A percentile compares a stretch with the other conserved stretches of the same genome.
phyloP scores from a whole-genome alignment of 1,140 invertebrate genomes.

The Cryptotermes secundus region DNA sequence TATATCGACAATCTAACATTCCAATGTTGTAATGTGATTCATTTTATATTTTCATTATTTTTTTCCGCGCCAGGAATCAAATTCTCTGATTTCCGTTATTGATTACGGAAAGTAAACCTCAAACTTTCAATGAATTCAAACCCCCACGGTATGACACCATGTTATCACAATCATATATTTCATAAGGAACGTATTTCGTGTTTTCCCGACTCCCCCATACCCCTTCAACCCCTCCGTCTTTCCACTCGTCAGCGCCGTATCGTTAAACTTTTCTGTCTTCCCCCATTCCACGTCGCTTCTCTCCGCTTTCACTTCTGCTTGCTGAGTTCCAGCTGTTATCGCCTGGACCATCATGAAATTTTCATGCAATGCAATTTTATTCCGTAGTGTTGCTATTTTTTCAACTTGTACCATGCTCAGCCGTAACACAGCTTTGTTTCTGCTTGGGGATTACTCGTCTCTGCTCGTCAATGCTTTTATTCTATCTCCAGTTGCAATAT shows the following conservation, averaged over 20 bases:
- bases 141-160: too few relatives aligned
- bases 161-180: too few relatives aligned
- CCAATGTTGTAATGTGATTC: too few relatives aligned
- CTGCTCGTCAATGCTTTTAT: neutral
- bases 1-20: too few relatives aligned
- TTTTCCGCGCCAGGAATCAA: too few relatives aligned
- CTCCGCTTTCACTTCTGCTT: too few relatives aligned
- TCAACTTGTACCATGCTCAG: constrained; percentile 18
- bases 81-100: too few relatives aligned
- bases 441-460: neutral
- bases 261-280: neutral
- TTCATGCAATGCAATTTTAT: constrained; percentile 14
- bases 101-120: too few relatives aligned
- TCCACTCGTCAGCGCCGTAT: neutral
- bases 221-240: neutral
- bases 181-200: too few relatives aligned
- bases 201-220: neutral
- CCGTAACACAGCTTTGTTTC: constrained; percentile 6
- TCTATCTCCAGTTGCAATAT: constrained; percentile 16
- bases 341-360: constrained; percentile 15
- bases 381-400: neutral
- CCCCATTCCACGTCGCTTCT: neutral
- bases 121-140: too few relatives aligned
- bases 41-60: too few relatives aligned
- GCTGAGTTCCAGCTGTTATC: neutral